Evolutionary conservation across 2,113 vertebrate genomes (phyloP).

Genomic region (Pelmatolapia mariae): DNA sequence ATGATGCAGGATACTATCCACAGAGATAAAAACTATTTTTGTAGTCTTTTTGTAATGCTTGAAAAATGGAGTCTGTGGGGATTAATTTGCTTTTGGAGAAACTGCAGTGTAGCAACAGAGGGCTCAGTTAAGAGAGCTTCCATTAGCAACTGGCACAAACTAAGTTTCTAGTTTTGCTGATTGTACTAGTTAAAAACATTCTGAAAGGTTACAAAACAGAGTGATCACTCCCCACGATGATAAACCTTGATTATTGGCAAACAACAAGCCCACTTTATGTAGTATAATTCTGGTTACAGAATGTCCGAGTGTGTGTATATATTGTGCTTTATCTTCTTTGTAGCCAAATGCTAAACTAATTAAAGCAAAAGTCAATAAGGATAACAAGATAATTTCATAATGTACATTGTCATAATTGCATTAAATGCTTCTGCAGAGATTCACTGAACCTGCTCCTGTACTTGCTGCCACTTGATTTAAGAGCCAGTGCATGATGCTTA

Average conservation of each 20-base stretch:
- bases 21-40: background rate
- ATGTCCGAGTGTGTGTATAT: background rate
- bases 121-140: background rate
- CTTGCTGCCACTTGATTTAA: background rate
- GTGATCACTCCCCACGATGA: background rate
- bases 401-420: background rate
- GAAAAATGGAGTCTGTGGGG: background rate
- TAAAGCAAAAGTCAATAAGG: background rate
- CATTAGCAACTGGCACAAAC: background rate
- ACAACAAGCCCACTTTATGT: background rate
- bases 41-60: background rate
- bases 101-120: background rate
- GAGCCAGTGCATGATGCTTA: background rate
- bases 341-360: background rate
- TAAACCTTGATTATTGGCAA: background rate
- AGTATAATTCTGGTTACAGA: background rate
- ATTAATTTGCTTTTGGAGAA: background rate
- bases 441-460: background rate
- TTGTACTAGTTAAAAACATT: background rate
- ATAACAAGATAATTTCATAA: background rate
- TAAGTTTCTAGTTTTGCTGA: background rate
- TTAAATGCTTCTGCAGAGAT: background rate
- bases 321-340: background rate
- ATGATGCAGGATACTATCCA: background rate
- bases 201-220: background rate